Evolutionary conservation across 2,797 vertebrate genomes (phyloP).

Genomic region (Pseudocheirus occidentalis): DNA sequence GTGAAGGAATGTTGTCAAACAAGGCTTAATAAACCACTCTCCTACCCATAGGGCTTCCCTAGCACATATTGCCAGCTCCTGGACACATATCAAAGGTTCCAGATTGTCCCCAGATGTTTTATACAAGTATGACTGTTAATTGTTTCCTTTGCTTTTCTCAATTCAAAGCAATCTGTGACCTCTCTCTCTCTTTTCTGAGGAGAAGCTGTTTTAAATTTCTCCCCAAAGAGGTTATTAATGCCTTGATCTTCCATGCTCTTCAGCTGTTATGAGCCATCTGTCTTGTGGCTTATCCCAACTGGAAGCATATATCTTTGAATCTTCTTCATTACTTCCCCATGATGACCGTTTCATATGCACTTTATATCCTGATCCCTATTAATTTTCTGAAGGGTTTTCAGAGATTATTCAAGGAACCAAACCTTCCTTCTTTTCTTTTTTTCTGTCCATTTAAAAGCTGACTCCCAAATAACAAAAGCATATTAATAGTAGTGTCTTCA

Average conservation of each 20-base stretch:
- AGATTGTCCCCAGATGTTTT: conserved; percentile 49
- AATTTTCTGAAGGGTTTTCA: conserved; percentile 30
- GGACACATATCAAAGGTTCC: conserved; percentile 32
- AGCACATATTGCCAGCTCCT: not conserved
- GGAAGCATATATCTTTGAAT: conserved; percentile 10
- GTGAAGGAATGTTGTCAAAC: not conserved
- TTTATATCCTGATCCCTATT: conserved; percentile 56
- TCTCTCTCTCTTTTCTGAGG: conserved; percentile 9
- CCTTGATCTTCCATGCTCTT: conserved; percentile 23
- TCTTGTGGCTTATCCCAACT: conserved; percentile 11
- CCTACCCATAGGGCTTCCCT: not conserved
- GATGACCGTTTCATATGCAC: conserved; percentile 2
- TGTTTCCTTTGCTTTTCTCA: conserved; percentile 23
- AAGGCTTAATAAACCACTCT: not conserved
- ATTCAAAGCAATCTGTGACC: conserved; percentile 22
- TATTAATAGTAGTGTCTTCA: not conserved
- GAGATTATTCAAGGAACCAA: conserved; percentile 47
- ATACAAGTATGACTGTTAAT: conserved; percentile 21
- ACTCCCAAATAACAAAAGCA: not conserved
- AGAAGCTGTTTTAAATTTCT: conserved; percentile 41
- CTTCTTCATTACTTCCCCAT: not conserved
- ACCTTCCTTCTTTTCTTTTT: not conserved
- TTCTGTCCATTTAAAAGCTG: not conserved
- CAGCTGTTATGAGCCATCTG: not conserved
- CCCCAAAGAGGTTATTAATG: conserved; percentile 34